Conservation (phyloP, 1,140 invertebrate genomes). For the Sarcophaga bullata region DNA sequence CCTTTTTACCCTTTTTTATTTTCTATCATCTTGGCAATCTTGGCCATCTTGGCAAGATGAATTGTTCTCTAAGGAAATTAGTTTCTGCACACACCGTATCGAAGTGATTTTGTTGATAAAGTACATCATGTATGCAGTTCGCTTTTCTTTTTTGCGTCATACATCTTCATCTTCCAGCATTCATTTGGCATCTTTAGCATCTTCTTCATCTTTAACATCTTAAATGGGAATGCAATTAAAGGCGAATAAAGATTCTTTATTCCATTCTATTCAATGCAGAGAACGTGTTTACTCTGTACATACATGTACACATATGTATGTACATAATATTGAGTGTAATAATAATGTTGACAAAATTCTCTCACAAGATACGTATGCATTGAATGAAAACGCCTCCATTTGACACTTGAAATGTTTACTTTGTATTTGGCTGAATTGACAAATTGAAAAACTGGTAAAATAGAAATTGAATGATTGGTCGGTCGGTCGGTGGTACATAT, state of each 20-base stretch:
- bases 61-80: slow-evolving; percentile 20
- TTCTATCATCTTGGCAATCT: neutral
- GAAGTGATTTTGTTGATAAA: slow-evolving; percentile 16
- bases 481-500: too few relatives aligned
- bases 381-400: neutral
- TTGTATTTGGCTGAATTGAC: neutral
- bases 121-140: slow-evolving; percentile 19
- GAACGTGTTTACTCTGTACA: too few relatives aligned
- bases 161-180: neutral
- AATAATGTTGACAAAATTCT: neutral
- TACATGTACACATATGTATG: neutral
- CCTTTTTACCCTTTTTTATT: neutral
- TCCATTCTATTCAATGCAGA: too few relatives aligned
- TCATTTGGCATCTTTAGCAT: too few relatives aligned
- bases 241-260: neutral
- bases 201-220: neutral
- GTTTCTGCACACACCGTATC: neutral
- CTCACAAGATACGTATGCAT: neutral
- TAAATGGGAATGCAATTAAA: slow-evolving; percentile 3
- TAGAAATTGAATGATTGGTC: too few relatives aligned
- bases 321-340: neutral
- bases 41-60: neutral
- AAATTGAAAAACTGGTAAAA: too few relatives aligned
- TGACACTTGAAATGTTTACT: slow-evolving; percentile 24
- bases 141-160: neutral